These are phyloP conservation scores for Saccostrea cuccullata DNA, from an alignment of 1,140 invertebrate genomes.

Conservation along the genomic window DNA sequence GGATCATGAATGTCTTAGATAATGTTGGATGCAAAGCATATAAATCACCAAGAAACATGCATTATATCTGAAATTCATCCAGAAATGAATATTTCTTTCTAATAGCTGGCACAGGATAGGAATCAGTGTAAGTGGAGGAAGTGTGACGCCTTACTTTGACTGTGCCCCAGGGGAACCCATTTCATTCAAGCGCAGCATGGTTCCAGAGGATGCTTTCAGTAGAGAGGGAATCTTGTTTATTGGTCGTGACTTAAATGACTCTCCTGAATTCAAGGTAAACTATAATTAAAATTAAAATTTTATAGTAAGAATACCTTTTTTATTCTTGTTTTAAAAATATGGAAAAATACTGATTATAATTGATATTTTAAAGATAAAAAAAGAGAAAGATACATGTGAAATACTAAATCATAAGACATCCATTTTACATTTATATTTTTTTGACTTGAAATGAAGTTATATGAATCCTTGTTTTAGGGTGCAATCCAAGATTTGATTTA, in stretches of 20 bases:
- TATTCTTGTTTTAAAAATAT: too few species aligned
- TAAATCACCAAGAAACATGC: background rate
- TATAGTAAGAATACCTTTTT: too few species aligned
- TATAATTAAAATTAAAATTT: background rate
- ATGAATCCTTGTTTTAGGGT: background rate
- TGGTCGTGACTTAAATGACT: conserved; percentile 43
- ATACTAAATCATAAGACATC: too few species aligned
- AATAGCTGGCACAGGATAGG: conserved; percentile 47
- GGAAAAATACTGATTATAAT: too few species aligned
- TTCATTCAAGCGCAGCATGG: background rate
- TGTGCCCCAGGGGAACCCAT: conserved; percentile 13
- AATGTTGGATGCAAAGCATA: background rate
- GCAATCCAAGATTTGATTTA: conserved; percentile 27
- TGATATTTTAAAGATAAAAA: too few species aligned
- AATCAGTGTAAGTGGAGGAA: background rate
- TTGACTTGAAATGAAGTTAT: too few species aligned
- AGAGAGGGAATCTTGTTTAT: conserved; percentile 42
- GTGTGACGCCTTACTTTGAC: conserved; percentile 37
- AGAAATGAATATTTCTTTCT: background rate
- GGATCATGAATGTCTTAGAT: background rate
- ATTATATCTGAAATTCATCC: background rate
- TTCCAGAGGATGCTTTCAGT: background rate
- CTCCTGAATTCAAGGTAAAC: conserved; percentile 31
- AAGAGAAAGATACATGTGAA: too few species aligned
- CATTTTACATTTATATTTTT: too few species aligned